Percentiles rank a stretch among this genome's conserved stretches.
phyloP scores from a whole-genome alignment of 2,797 vertebrate genomes.

The Toxotes lorentzi region DNA sequence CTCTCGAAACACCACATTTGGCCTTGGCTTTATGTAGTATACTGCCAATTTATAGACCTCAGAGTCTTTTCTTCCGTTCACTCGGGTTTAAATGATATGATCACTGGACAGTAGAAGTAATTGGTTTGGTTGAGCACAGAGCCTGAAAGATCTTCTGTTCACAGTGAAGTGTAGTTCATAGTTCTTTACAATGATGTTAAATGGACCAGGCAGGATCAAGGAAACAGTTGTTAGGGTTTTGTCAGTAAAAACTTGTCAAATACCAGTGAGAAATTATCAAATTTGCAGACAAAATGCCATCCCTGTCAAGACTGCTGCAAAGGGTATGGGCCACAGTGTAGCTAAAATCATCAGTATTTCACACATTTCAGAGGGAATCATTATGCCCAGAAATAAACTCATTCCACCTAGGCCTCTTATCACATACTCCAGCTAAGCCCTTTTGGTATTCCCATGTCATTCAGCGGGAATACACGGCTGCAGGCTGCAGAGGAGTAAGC shows the following conservation, averaged over 20 bases:
- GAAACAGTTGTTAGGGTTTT: not conserved
- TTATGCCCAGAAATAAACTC: slow-evolving; percentile 55
- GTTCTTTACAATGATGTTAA: not conserved
- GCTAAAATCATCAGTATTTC: slow-evolving; percentile 30
- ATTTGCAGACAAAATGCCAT: not conserved
- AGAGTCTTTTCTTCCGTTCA: not conserved
- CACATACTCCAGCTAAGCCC: slow-evolving; percentile 60
- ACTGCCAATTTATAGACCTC: not conserved
- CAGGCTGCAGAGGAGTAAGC: slow-evolving; percentile 33
- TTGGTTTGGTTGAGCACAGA: slow-evolving; percentile 32
- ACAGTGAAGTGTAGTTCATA: slow-evolving; percentile 3
- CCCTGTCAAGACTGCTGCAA: slow-evolving; percentile 7
- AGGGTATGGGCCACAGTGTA: not conserved
- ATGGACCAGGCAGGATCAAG: slow-evolving; percentile 15
- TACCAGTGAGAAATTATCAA: slow-evolving; percentile 1
- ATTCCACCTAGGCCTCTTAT: slow-evolving; percentile 64
- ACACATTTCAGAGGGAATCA: slow-evolving; percentile 57
- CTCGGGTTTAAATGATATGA: slow-evolving; percentile 25
- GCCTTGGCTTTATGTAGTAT: not conserved
- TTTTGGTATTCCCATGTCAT: slow-evolving; percentile 50
- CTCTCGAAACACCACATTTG: slow-evolving; percentile 17
- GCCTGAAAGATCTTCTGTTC: not conserved
- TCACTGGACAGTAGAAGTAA: slow-evolving; percentile 15
- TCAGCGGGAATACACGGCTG: slow-evolving; percentile 35
- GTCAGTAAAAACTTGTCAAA: slow-evolving; percentile 26